Percentiles rank a stretch among this genome's conserved stretches.
Evolutionary conservation across 2,113 vertebrate species (phyloP).

Genomic region (Gallinago undulata): DNA sequence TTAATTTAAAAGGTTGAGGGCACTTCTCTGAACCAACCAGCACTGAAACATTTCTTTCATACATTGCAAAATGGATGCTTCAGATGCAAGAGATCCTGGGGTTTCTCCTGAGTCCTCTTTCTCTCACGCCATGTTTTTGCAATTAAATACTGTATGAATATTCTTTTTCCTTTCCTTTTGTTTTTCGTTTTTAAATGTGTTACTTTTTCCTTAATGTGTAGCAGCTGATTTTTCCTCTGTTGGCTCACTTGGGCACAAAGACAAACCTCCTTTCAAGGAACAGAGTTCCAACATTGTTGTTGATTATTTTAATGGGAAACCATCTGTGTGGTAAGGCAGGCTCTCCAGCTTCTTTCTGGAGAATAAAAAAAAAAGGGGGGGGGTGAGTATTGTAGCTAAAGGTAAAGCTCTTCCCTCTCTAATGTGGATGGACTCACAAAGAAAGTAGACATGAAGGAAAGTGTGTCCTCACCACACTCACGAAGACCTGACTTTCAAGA

Average conservation of each 20-base stretch:
- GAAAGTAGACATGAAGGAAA: background rate
- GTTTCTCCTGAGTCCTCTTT: slow-evolving; percentile 6
- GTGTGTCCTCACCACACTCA: background rate
- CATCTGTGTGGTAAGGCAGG: background rate
- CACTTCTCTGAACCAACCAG: background rate
- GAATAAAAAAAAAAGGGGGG: background rate
- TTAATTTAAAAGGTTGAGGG: background rate
- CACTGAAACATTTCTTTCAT: background rate
- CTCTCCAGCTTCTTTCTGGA: background rate
- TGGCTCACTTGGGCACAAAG: slow-evolving; percentile 19
- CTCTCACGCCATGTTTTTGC: slow-evolving; percentile 35
- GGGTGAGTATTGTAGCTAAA: background rate
- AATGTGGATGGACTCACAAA: background rate
- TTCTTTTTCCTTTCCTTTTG: slow-evolving; percentile 16
- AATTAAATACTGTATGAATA: slow-evolving; percentile 52
- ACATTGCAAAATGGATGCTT: background rate
- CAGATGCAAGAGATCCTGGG: background rate
- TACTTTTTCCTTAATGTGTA: slow-evolving; percentile 54
- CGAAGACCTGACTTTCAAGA: background rate
- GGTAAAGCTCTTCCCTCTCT: background rate
- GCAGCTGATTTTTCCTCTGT: slow-evolving; percentile 46
- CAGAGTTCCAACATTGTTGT: slow-evolving; percentile 45
- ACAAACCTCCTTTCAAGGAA: slow-evolving; percentile 52
- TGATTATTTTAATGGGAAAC: slow-evolving; percentile 50
- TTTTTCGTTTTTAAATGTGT: slow-evolving; percentile 30